Conservation (phyloP, 1,140 invertebrate species). For the Ips nitidus region DNA sequence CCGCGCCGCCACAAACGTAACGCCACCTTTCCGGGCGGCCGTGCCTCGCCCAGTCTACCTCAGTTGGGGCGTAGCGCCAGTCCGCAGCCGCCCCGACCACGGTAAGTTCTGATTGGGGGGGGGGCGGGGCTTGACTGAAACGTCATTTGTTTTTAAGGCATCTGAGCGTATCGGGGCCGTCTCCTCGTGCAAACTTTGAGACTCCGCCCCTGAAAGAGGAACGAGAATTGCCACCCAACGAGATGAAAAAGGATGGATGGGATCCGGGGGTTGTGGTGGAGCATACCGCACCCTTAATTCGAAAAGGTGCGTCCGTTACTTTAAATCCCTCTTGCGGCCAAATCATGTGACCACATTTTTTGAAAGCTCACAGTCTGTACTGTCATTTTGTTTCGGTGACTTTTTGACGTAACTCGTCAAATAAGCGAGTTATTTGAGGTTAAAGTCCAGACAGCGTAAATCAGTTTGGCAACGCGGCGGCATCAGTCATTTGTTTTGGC, state of each 20-base stretch:
- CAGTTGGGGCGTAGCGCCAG: constrained; percentile 50
- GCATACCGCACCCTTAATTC: constrained; percentile 30
- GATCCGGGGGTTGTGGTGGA: constrained; percentile 41
- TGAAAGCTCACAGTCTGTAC: too few species aligned
- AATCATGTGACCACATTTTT: too few species aligned
- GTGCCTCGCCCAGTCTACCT: constrained; percentile 54
- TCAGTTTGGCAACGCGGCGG: not conserved
- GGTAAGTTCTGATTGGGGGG: constrained; percentile 5
- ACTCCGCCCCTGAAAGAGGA: constrained; percentile 51
- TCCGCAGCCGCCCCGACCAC: constrained; percentile 49
- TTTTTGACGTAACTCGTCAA: too few species aligned
- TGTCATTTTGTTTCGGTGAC: not conserved
- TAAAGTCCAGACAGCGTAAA: not conserved
- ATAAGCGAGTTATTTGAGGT: not conserved
- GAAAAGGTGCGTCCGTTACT: constrained; percentile 34
- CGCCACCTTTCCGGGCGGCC: constrained; percentile 61
- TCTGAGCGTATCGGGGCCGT: constrained; percentile 43
- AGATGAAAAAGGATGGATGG: constrained; percentile 13
- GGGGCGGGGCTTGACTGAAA: too few species aligned
- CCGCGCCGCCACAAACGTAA: constrained; percentile 65
- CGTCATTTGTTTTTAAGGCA: constrained; percentile 20
- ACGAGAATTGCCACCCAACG: constrained; percentile 44
- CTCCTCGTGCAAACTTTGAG: constrained; percentile 50
- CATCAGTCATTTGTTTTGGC: constrained; percentile 12
- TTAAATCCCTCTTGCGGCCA: too few species aligned